Conservation (phyloP, 2,888 invertebrate genomes). For the Hemaris fuciformis region DNA sequence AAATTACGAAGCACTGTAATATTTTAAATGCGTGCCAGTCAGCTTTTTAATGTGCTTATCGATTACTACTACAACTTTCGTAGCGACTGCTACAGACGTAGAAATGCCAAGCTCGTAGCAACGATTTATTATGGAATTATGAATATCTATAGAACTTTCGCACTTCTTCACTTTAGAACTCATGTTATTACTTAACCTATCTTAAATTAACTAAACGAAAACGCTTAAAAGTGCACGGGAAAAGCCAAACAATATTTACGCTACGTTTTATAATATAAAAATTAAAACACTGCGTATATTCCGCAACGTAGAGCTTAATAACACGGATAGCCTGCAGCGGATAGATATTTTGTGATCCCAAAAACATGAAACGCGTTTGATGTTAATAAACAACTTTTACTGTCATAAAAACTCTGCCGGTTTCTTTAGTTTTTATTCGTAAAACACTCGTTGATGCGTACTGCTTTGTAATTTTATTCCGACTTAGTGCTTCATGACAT, state of each 20-base stretch:
- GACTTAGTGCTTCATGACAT: constrained; percentile 20
- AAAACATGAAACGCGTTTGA: constrained; percentile 37
- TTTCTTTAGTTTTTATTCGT: constrained; percentile 31
- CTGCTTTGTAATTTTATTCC: not conserved
- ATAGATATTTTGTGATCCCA: constrained; percentile 31
- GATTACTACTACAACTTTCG: not conserved
- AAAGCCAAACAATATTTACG: not conserved
- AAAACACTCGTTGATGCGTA: constrained; percentile 9
- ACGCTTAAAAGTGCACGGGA: no score
- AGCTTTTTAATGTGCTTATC: not conserved
- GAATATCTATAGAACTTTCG: not conserved
- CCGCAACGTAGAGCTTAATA: constrained; percentile 29
- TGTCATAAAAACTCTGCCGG: constrained; percentile 54
- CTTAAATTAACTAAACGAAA: no score
- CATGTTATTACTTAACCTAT: no score
- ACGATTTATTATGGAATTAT: not conserved
- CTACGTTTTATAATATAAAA: not conserved
- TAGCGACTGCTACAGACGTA: not conserved
- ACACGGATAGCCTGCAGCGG: constrained; percentile 30
- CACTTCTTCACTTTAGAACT: constrained; percentile 21
- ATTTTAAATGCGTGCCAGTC: not conserved
- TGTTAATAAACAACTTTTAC: constrained; percentile 44
- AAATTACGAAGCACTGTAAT: not conserved
- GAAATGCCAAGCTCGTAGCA: not conserved
- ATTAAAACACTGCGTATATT: constrained; percentile 15